A percentile compares a stretch with the other conserved stretches of the same genome.
Conservation (phyloP, 2,888 invertebrate genomes). For the Formica aserva region DNA sequence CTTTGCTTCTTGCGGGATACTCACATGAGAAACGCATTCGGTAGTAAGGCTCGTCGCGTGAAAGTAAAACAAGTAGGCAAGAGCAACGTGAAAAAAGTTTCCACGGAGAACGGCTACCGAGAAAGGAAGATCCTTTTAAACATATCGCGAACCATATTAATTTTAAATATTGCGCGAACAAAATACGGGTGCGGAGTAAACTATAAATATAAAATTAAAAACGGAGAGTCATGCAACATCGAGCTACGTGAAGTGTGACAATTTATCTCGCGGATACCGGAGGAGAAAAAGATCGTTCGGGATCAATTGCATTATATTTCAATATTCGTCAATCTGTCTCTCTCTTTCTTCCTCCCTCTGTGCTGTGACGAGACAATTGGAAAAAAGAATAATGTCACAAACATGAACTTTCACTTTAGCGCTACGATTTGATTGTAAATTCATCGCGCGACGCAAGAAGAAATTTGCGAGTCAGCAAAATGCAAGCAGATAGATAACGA, state of each 20-base stretch:
- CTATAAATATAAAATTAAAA: constrained; percentile 30
- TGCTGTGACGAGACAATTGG: constrained; percentile 72
- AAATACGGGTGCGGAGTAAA: constrained; percentile 44
- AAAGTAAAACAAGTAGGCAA: constrained; percentile 61
- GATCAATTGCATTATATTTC: constrained; percentile 64
- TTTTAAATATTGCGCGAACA: constrained; percentile 61
- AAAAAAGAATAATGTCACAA: constrained; percentile 63
- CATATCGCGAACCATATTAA: constrained; percentile 59
- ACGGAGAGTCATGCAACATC: constrained; percentile 34
- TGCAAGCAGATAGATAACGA: constrained; percentile 70
- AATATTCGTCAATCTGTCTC: constrained; percentile 57
- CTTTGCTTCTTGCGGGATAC: neutral
- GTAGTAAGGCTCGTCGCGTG: constrained; percentile 61
- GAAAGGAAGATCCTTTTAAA: constrained; percentile 58
- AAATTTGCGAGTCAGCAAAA: constrained; percentile 66
- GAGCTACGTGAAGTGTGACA: constrained; percentile 74
- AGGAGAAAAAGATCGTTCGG: constrained; percentile 69
- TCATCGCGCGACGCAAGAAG: constrained; percentile 57
- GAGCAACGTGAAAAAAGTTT: constrained; percentile 53
- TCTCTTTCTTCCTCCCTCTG: neutral
- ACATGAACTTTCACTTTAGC: constrained; percentile 75
- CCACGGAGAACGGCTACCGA: constrained; percentile 26
- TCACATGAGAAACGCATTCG: constrained; percentile 30
- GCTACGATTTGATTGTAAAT: constrained; percentile 71
- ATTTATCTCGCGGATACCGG: constrained; percentile 71